Conservation (phyloP, 2,797 vertebrate genomes). For the Meda fulgida region DNA sequence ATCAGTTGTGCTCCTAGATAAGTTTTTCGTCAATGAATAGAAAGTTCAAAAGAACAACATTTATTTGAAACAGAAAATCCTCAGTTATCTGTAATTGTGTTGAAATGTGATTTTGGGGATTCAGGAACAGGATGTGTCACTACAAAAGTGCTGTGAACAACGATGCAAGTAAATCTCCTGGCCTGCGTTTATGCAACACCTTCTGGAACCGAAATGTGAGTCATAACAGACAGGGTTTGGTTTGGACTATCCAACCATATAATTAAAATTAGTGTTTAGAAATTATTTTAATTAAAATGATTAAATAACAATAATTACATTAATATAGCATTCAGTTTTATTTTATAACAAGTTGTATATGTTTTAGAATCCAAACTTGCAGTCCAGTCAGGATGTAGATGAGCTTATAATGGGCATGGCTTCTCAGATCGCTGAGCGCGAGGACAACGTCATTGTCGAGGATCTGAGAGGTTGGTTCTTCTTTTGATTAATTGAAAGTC, state of each 20-base stretch:
- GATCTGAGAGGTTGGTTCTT: constrained; percentile 87
- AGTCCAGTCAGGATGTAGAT: constrained; percentile 78
- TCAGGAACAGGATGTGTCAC: constrained; percentile 81
- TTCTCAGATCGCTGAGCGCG: constrained; percentile 90
- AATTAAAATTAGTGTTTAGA: background rate
- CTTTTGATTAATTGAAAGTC: background rate
- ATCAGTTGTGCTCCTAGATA: background rate
- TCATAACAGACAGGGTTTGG: background rate
- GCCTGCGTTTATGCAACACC: constrained; percentile 90
- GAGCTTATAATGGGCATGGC: constrained; percentile 93
- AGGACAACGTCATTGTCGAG: constrained; percentile 89
- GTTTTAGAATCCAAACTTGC: constrained; percentile 78
- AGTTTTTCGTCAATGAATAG: background rate
- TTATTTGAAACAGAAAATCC: background rate
- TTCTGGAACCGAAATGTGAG: constrained; percentile 93
- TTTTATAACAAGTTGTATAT: background rate
- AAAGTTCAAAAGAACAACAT: background rate
- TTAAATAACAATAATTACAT: background rate
- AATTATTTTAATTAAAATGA: background rate
- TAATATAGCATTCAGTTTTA: background rate
- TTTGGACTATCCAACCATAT: background rate
- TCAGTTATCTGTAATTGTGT: background rate
- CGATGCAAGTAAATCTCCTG: constrained; percentile 71
- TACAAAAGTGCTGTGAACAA: constrained; percentile 71
- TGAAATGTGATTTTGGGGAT: constrained; percentile 32